These are phyloP conservation scores for Arremon brunneinucha DNA, from an alignment of 2,797 vertebrate genomes.

Conservation along the genomic window DNA sequence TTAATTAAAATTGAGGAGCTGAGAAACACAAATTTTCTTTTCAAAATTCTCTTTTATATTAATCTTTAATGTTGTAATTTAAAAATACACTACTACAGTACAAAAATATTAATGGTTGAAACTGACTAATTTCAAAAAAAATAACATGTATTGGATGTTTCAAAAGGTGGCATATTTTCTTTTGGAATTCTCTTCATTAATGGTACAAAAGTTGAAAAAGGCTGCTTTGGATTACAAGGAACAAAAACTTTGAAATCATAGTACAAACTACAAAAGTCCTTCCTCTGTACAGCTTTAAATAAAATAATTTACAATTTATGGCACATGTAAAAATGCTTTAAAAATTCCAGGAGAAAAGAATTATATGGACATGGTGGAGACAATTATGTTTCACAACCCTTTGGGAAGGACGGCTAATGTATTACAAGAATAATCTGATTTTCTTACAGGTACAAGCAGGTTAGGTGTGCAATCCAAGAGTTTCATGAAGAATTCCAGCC, in stretches of 20 bases:
- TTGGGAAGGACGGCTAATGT: not conserved
- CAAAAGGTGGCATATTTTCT: not conserved
- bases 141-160: not conserved
- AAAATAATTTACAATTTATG: not conserved
- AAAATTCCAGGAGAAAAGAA: not conserved
- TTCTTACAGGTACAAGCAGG: not conserved
- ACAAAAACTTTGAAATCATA: not conserved
- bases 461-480: not conserved
- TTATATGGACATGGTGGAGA: not conserved
- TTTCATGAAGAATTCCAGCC: not conserved
- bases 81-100: not conserved
- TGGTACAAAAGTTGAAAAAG: not conserved
- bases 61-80: not conserved
- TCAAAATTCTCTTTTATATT: not conserved
- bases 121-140: not conserved
- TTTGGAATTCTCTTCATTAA: not conserved
- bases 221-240: not conserved
- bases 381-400: not conserved
- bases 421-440: not conserved
- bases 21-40: not conserved
- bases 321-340: not conserved
- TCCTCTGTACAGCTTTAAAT: not conserved
- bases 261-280: not conserved
- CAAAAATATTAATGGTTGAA: not conserved
- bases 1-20: not conserved